These are phyloP conservation scores for Zootermopsis nevadensis DNA, from an alignment of 2,888 invertebrate genomes.

Conservation along the genomic window DNA sequence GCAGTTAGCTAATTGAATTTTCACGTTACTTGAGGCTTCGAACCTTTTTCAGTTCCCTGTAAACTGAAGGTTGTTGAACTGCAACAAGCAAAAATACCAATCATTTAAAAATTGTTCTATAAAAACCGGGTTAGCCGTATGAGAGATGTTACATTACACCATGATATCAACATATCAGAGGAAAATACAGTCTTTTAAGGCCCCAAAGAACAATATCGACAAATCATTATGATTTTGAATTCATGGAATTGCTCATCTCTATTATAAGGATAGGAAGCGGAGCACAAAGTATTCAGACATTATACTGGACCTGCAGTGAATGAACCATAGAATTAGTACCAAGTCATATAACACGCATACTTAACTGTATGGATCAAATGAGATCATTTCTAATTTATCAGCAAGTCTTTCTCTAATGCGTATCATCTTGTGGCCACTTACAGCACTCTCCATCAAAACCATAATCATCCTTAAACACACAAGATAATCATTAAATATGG, in stretches of 20 bases:
- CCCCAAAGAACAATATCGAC: too few species aligned
- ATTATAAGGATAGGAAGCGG: too few species aligned
- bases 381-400: slow-evolving; percentile 81
- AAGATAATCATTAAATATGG: neutral
- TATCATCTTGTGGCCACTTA: slow-evolving; percentile 78
- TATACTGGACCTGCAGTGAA: too few species aligned
- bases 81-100: slow-evolving; percentile 63
- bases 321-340: too few species aligned
- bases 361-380: slow-evolving; percentile 85
- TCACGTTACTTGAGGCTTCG: slow-evolving; percentile 69
- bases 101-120: too few species aligned
- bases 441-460: slow-evolving; percentile 83
- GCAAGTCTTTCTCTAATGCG: slow-evolving; percentile 76
- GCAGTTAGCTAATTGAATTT: neutral
- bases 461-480: slow-evolving; percentile 74
- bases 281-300: too few species aligned
- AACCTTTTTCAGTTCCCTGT: slow-evolving; percentile 81
- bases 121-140: too few species aligned
- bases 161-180: too few species aligned
- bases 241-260: too few species aligned
- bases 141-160: too few species aligned
- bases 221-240: too few species aligned
- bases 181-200: too few species aligned
- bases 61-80: slow-evolving; percentile 76
- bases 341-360: slow-evolving; percentile 59